Evolutionary conservation across 2,113 vertebrate genomes (phyloP).

Genomic region (Pycnonotus jocosus): DNA sequence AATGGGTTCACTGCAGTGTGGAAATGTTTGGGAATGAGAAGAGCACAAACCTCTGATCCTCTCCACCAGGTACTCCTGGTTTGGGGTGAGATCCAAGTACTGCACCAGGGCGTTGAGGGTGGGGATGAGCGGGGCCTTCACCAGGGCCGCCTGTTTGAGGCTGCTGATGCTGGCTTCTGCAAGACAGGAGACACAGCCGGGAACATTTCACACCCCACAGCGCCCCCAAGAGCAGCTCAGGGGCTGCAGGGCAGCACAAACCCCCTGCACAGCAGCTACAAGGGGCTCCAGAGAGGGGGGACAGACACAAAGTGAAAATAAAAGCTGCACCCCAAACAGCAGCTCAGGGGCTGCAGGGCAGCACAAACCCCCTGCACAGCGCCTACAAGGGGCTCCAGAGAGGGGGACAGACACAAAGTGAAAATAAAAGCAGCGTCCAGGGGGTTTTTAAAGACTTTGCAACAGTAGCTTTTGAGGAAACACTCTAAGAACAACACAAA

Average conservation of each 20-base stretch:
- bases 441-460: too few relatives aligned
- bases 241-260: not conserved
- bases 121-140: conserved; percentile 88
- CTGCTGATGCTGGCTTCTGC: conserved; percentile 94
- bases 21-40: fast-evolving
- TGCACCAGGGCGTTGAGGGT: conserved; percentile 89
- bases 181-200: not conserved
- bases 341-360: not conserved
- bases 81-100: conserved; percentile 90
- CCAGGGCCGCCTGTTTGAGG: conserved; percentile 90
- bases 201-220: fast-evolving
- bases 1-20: fast-evolving
- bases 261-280: fast-evolving
- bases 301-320: fast-evolving
- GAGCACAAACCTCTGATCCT: conserved; percentile 82
- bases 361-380: fast-evolving
- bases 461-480: not conserved
- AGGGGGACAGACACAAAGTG: not conserved
- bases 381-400: not conserved
- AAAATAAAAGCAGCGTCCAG: fast-evolving
- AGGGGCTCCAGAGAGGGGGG: not conserved
- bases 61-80: conserved; percentile 94
- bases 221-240: fast-evolving
- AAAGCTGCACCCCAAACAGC: fast-evolving
- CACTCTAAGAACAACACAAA: fast-evolving